A percentile compares a stretch with the other conserved stretches of the same genome.
These are phyloP conservation scores for Pseudococcus longispinus DNA, from an alignment of 2,888 invertebrate genomes.

Conservation along the genomic window DNA sequence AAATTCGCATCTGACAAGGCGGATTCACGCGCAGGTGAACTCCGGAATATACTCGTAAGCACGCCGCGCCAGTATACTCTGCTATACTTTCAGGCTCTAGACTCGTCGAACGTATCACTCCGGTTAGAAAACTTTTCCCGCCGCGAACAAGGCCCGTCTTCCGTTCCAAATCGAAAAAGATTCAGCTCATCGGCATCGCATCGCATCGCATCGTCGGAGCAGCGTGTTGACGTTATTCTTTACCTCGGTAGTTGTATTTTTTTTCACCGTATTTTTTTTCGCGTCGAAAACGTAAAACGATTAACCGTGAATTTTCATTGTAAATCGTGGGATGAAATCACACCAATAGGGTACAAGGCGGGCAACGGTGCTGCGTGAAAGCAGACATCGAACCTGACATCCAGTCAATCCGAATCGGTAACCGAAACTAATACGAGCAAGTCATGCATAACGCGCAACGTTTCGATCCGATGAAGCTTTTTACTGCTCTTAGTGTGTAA, in stretches of 20 bases:
- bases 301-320: constrained; percentile 50
- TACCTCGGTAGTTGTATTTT: not conserved
- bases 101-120: not conserved
- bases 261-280: not conserved
- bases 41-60: not conserved
- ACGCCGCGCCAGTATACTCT: not conserved
- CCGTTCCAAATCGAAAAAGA: not conserved
- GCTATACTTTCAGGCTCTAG: not conserved
- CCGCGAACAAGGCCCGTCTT: not conserved
- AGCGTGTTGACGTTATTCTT: not conserved
- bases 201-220: not conserved
- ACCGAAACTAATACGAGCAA: constrained; percentile 55
- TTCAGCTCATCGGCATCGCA: not conserved
- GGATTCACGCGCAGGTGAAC: constrained; percentile 35
- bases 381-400: constrained; percentile 50
- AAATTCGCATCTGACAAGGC: not conserved
- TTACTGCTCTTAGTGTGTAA: constrained; percentile 35
- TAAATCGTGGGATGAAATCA: constrained; percentile 53
- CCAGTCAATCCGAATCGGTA: constrained; percentile 52
- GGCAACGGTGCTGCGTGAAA: constrained; percentile 43
- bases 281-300: constrained; percentile 24
- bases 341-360: constrained; percentile 47
- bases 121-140: constrained; percentile 13
- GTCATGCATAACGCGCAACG: constrained; percentile 51
- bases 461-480: constrained; percentile 47